A percentile compares a stretch with the other conserved stretches of the same genome.
phyloP scores from a whole-genome alignment of 2,797 vertebrate species.

The Typhlichthys eigenmanni region DNA sequence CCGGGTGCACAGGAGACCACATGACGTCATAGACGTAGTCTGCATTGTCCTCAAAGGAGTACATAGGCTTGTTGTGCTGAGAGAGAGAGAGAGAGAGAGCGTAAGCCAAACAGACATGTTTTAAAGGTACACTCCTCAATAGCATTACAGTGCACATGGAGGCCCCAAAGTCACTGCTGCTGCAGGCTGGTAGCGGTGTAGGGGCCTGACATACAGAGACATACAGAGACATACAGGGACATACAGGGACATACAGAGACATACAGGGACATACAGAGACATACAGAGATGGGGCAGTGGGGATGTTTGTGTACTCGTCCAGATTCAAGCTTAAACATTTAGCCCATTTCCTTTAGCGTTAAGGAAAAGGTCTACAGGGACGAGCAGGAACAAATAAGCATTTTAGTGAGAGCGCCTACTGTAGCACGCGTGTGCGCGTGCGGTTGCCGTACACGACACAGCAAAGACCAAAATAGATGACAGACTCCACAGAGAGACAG shows the following conservation, averaged over 20 bases:
- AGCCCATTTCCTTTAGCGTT: no score
- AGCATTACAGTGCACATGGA: neutral
- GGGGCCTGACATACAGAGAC: constrained; percentile 16
- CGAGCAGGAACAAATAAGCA: no score
- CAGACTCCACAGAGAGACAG: constrained; percentile 33
- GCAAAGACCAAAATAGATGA: constrained; percentile 51
- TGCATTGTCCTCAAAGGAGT: constrained; percentile 97
- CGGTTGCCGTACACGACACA: no score
- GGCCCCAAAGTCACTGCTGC: no score
- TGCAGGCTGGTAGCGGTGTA: neutral
- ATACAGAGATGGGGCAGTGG: neutral
- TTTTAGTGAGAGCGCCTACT: no score
- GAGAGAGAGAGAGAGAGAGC: constrained; percentile 25
- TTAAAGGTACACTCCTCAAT: neutral
- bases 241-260: no score
- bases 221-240: neutral
- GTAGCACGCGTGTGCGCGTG: no score
- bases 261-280: neutral
- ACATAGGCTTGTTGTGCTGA: constrained; percentile 97
- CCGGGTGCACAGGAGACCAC: constrained; percentile 96
- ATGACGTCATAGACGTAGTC: constrained; percentile 98
- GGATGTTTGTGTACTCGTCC: no score
- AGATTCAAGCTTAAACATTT: no score
- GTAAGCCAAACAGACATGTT: constrained; percentile 4
- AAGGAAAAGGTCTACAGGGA: no score